Percentiles rank a stretch among this genome's conserved stretches.
phyloP scores from a whole-genome alignment of 2,797 vertebrate species.

The Arrhamphus sclerolepis region DNA sequence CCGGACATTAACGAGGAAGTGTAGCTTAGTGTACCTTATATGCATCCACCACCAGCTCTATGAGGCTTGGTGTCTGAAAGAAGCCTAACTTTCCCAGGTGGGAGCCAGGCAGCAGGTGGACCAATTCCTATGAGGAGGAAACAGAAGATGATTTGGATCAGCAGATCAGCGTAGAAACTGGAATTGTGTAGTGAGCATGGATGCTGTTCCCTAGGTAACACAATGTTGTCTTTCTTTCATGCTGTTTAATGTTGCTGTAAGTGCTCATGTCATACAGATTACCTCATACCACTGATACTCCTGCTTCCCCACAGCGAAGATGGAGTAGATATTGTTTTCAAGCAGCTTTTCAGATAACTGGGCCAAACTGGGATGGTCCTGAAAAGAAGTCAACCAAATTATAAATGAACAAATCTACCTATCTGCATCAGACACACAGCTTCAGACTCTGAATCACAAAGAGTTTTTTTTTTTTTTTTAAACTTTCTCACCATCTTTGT shows the following conservation, averaged over 20 bases:
- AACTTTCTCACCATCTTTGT: conserved; percentile 89
- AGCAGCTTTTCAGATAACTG: conserved; percentile 93
- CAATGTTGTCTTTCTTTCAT: neutral
- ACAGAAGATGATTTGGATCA: neutral
- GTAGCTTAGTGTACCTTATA: conserved; percentile 86
- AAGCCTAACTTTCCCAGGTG: conserved; percentile 88
- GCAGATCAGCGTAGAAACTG: no score
- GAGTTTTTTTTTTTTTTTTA: neutral
- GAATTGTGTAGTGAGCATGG: no score
- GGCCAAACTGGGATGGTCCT: conserved; percentile 96
- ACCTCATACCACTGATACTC: conserved; percentile 99
- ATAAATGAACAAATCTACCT: neutral
- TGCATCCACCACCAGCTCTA: conserved; percentile 92
- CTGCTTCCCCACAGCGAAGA: conserved; percentile 94
- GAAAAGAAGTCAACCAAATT: conserved; percentile 21
- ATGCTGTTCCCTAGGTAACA: neutral
- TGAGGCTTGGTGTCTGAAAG: conserved; percentile 90
- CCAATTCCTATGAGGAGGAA: conserved; percentile 82
- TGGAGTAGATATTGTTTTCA: conserved; percentile 92
- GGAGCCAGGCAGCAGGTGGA: conserved; percentile 89
- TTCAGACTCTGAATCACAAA: neutral
- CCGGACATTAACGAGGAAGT: neutral
- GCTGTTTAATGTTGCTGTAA: neutral
- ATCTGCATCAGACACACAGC: neutral
- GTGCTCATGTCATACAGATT: conserved; percentile 50